Percentiles rank a stretch among this genome's conserved stretches.
These are phyloP conservation scores for Nebria ingens DNA, from an alignment of 1,140 invertebrate genomes.

Conservation along the genomic window DNA sequence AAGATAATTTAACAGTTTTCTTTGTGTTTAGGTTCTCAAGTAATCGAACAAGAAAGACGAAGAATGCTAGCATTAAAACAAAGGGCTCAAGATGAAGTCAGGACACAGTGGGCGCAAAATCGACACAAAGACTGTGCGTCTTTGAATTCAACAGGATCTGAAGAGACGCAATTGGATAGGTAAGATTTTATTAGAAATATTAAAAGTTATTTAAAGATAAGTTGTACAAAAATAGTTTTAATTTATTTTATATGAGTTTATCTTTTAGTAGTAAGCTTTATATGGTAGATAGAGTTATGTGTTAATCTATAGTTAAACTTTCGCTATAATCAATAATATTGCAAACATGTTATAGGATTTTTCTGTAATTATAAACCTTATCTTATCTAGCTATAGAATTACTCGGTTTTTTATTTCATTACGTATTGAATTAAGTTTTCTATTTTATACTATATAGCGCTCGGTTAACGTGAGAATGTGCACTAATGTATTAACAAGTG, in stretches of 20 bases:
- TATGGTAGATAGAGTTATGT: no score
- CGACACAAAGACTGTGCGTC: slow-evolving; percentile 56
- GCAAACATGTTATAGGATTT: neutral
- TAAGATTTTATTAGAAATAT: slow-evolving; percentile 17
- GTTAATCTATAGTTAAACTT: no score
- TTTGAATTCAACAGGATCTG: slow-evolving; percentile 54
- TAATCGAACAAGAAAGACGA: slow-evolving; percentile 81
- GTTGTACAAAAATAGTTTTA: no score
- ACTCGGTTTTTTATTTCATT: neutral
- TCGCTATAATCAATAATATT: no score
- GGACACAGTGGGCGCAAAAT: slow-evolving; percentile 68
- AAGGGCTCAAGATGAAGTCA: slow-evolving; percentile 78
- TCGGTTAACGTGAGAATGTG: neutral
- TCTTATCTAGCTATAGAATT: neutral
- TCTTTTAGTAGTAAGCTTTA: no score
- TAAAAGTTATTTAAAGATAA: neutral
- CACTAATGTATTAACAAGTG: neutral
- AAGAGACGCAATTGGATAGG: slow-evolving; percentile 32
- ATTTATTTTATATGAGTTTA: no score
- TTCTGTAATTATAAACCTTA: neutral
- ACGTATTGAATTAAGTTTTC: neutral
- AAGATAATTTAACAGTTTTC: neutral
- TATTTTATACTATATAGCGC: neutral
- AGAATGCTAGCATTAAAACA: slow-evolving; percentile 78
- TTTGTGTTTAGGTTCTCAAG: slow-evolving; percentile 59